Evolutionary conservation across 2,888 invertebrate species (phyloP).

Genomic region (Oegoconia quadripuncta): DNA sequence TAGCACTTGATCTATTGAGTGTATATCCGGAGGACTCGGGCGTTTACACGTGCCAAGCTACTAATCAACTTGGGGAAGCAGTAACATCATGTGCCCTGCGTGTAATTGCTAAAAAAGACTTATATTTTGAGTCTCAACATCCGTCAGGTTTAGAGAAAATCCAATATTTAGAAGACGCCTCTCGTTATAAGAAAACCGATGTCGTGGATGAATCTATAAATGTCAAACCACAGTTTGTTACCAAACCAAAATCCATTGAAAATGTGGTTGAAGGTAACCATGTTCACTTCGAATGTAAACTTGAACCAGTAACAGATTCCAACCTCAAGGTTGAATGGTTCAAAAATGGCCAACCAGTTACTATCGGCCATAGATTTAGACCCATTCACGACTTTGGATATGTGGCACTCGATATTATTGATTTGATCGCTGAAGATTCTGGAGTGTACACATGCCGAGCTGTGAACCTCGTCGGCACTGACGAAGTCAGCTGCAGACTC

Average conservation of each 20-base stretch:
- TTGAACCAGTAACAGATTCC: conserved; percentile 97
- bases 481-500: conserved; percentile 88
- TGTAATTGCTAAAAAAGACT: conserved; percentile 92
- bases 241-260: conserved; percentile 91
- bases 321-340: conserved; percentile 98
- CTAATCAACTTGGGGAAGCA: conserved; percentile 96
- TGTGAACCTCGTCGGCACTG: conserved; percentile 92
- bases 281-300: conserved; percentile 98
- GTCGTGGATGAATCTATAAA: conserved; percentile 90
- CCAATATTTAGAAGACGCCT: conserved; percentile 92
- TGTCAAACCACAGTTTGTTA: conserved; percentile 90
- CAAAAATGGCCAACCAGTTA: conserved; percentile 95
- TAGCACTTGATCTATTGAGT: conserved; percentile 96
- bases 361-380: conserved; percentile 95
- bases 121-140: conserved; percentile 93
- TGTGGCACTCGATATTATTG: conserved; percentile 97
- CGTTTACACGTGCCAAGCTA: conserved; percentile 96
- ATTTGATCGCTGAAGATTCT: conserved; percentile 96
- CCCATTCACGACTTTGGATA: conserved; percentile 99
- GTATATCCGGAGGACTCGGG: conserved; percentile 99
- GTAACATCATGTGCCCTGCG: conserved; percentile 94
- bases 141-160: conserved; percentile 95
- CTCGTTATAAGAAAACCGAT: conserved; percentile 90
- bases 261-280: conserved; percentile 93
- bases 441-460: conserved; percentile 97